A percentile compares a stretch with the other conserved stretches of the same genome.
Evolutionary conservation across 2,113 vertebrate species (phyloP).

Genomic region (Chloropsis cyanopogon): DNA sequence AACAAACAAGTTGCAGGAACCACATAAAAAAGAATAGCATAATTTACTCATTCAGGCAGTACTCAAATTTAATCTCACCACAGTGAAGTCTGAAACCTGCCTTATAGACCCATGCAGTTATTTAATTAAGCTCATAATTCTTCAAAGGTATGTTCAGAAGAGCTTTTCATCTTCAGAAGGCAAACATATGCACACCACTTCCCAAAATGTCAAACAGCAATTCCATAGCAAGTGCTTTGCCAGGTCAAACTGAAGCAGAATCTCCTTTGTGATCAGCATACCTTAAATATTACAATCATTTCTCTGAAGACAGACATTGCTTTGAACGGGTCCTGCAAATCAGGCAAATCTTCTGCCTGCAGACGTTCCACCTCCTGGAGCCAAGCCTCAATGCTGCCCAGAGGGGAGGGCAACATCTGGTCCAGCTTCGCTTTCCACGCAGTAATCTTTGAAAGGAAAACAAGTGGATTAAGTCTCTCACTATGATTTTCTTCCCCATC

Average conservation of each 20-base stretch:
- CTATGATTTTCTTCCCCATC: neutral
- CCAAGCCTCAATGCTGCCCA: constrained; percentile 80
- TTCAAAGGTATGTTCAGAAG: constrained; percentile 26
- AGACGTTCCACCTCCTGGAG: constrained; percentile 80
- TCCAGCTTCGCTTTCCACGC: constrained; percentile 81
- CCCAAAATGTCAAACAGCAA: constrained; percentile 8
- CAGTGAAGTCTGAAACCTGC: neutral
- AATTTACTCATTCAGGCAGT: neutral
- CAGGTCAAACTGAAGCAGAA: neutral
- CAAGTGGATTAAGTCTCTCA: neutral
- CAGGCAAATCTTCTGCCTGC: constrained; percentile 71
- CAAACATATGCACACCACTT: neutral
- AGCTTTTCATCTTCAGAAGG: constrained; percentile 19
- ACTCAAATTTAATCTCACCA: constrained; percentile 12
- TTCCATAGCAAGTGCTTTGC: neutral
- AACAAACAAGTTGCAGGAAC: constrained; percentile 25
- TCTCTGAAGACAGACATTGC: constrained; percentile 73
- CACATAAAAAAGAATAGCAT: constrained; percentile 26
- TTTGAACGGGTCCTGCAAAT: constrained; percentile 72
- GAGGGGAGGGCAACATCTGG: constrained; percentile 76
- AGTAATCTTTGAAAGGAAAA: constrained; percentile 73
- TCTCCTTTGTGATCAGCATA: constrained; percentile 52
- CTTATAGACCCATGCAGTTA: neutral
- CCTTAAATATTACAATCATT: constrained; percentile 82
- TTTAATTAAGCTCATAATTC: constrained; percentile 5